Conservation (phyloP, 2,888 invertebrate species). For the Hylaea fasciaria region DNA sequence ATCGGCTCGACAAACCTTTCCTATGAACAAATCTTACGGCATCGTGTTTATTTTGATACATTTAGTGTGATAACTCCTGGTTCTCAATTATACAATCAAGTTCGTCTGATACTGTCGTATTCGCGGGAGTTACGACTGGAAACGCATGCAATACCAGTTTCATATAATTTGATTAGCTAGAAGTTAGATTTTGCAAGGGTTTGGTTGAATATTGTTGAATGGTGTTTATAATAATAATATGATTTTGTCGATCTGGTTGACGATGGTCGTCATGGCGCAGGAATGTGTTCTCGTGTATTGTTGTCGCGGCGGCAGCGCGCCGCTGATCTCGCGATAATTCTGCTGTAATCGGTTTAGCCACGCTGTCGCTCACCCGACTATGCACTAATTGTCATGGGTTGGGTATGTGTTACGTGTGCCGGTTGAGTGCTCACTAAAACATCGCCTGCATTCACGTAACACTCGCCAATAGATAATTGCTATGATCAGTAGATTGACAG, state of each 20-base stretch:
- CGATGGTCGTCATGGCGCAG: slow-evolving; percentile 66
- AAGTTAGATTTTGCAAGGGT: slow-evolving; percentile 54
- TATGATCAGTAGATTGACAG: slow-evolving; percentile 69
- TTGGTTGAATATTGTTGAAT: slow-evolving; percentile 55
- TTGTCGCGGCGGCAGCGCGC: slow-evolving; percentile 54
- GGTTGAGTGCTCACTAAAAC: slow-evolving; percentile 70
- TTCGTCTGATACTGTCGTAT: slow-evolving; percentile 58
- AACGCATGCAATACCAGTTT: slow-evolving; percentile 52
- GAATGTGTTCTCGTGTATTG: slow-evolving; percentile 72
- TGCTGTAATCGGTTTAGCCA: slow-evolving; percentile 77
- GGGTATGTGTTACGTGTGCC: slow-evolving; percentile 70
- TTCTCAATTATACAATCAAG: slow-evolving; percentile 20
- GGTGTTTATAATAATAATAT: slow-evolving; percentile 52
- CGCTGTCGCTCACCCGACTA: slow-evolving; percentile 77
- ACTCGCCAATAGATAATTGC: slow-evolving; percentile 58
- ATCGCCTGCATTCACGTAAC: slow-evolving; percentile 69
- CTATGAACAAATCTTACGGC: slow-evolving; percentile 45
- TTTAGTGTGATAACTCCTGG: slow-evolving; percentile 50
- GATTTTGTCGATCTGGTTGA: slow-evolving; percentile 60
- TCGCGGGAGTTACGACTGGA: slow-evolving; percentile 59
- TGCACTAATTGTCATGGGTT: slow-evolving; percentile 77
- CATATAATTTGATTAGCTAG: slow-evolving; percentile 36
- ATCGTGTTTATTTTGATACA: slow-evolving; percentile 57
- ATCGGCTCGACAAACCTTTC: slow-evolving; percentile 56
- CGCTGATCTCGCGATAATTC: slow-evolving; percentile 71